Evolutionary conservation across 2,797 vertebrate species (phyloP), one percentile per base, ranked within the genome.

Genomic region (Falco novaeseelandiae): DNA sequence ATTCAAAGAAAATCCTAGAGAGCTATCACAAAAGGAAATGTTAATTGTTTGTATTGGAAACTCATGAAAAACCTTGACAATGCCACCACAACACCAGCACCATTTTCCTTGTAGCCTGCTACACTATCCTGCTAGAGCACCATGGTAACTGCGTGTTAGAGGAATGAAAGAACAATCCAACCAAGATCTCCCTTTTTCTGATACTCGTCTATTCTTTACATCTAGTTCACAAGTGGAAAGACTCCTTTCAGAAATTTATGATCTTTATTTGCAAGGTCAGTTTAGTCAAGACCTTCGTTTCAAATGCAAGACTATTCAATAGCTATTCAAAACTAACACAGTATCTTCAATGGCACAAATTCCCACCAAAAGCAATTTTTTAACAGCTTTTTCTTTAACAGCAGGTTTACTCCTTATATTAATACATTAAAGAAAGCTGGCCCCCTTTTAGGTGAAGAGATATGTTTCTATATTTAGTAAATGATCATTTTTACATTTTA

Each of bases 91-190:
- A 22, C 57, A 93, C 15, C 48, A 91, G 83, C 46, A 74, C 27
- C 52, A 48, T 27, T 46, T 74, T 83, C 72, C 77, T 11, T 46
- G 55, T 10, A 96, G 44, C 59, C 76, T 36, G 44, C 59, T 76
- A 36, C 0, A 3, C 83, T 57, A 32, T 76, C 49, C 76, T 71
- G n/a, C 72, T 81, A 87, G 10, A 95, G 70, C 48, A 93, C 96
- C 83, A 74, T 62, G 44, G 89, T 86, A 97, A 91, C 93, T 89
- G 72, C 63, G 29, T 21, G 12, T 81, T 90, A 77, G 73, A 59
- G 51, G 85, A 70, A 69, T n/a, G 36, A 85, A 95, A 94, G 70
- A 70, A 84, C 55, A 90, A 46, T 29, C 59, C 63, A 85, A 18
- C 15, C 54, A 89, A 81, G 36, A 81, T 15, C 36, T 71, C 36